Base-by-base conservation (phyloP, 2,888 invertebrate genomes). In the Craniophora ligustri region DNA sequence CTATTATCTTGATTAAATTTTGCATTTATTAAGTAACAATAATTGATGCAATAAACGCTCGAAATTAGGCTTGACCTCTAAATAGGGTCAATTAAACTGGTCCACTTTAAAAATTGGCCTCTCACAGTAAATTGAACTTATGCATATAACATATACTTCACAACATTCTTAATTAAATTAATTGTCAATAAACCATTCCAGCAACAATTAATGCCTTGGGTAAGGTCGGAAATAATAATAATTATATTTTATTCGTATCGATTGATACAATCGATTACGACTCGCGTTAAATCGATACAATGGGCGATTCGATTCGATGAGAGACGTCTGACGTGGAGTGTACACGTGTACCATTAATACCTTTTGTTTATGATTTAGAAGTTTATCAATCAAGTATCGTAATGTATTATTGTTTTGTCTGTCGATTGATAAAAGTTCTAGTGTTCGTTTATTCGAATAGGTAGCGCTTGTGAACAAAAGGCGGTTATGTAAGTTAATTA, bases 181-280 rank as follows among this genome's bases (percentile, higher is more conserved):
- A 90, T 89, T 84, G 85, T 83, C 81, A 81, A 78, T 80, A 72
- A 78, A 76, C 81, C 79, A 82, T 85, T 86, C 79, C 63, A 57
- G 55, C 66, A 85, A 84, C 84, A 85, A 88, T 89, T 86, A 88
- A 81, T 77, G 84, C 77, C 81, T 81, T 84, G 84, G 66, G 84
- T 89, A 88, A 91, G 91, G 91, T 91, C 88, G 86, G 80, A 86
- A 86, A 88, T 89, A 87, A 89, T 88, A 83, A 82, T 87, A 79
- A 79, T 84, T 69, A 60, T 56, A 58, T 71, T 74, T 72, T 73
- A 72, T 71, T 61, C 51, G 14, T 81, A 87, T 81, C 81, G 81
- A 86, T 84, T 85, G 85, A 84, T 82, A 84, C 82, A 83, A 87
- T 88, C 84, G 88, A 86, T 88, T 88, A 84, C 80, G 70, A 82